Base-by-base conservation (phyloP, 2,113 vertebrate genomes). In the Scomber scombrus region DNA sequence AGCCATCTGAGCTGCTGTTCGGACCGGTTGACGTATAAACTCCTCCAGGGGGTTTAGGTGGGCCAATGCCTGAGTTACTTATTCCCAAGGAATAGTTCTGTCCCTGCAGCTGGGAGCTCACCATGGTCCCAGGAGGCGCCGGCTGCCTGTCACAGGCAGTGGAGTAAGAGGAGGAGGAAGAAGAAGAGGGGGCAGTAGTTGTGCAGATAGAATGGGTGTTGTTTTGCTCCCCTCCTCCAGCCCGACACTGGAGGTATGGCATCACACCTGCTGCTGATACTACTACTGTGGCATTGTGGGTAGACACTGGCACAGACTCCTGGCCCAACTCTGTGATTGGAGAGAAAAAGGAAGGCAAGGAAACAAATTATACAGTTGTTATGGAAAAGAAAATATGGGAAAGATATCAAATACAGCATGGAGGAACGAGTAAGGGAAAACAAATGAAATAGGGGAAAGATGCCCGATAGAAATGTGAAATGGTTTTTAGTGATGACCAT, bases 161-260 rank as follows among this genome's bases (percentile, higher is more conserved):
- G 61, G 85, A 79, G 1, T 92, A 82, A 51, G 79, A 86, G 5
- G 82, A 71, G 2, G 73, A 82, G 23, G 80, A 81, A 21, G 87
- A 72, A 13, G 74, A 69, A 34, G 76, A 65, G 0, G 93, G 69
- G 43, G 80, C 75, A 18, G 77, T 19, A 0, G 75, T 76, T 1
- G 89, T 61, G 68, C 89, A 75, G 67, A 89, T 19, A 12, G 84
- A 75, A 46, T 83, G 82, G 45, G 89, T 1, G 1, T 34, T 89
- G 40, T 80, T 93, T 29, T 90, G 95, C 21, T 95, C 95, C 91
- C 18, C 92, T 58, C 3, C 71, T 8, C 90, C 26, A 0, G 91
- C 91, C 82, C 96, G 96, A 46, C 54, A 93, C 7, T 97, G 93
- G 52, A 97, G 94, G 93, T 96, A 97, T 0, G 97, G 94, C 80